A percentile compares a stretch with the other conserved stretches of the same genome.
These are phyloP conservation scores for Hydrozoanthus gracilis DNA, from an alignment of 92 coral and sea anemone species.

Conservation along the genomic window DNA sequence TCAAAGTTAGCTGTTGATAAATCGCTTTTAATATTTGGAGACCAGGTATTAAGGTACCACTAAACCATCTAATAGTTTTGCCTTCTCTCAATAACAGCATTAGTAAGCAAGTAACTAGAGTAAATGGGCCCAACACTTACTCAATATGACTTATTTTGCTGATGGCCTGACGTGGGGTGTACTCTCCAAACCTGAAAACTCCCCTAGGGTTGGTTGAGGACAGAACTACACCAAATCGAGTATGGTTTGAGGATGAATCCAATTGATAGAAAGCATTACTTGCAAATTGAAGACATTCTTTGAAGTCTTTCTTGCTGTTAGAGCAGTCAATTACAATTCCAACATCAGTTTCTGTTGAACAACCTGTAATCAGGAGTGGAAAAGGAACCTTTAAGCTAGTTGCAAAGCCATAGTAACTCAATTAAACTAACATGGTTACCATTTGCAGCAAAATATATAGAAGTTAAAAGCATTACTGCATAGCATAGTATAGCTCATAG, in stretches of 20 bases:
- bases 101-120: too few species aligned
- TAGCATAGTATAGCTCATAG: too few species aligned
- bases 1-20: too few species aligned
- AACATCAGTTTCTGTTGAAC: background rate
- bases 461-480: too few species aligned
- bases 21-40: too few species aligned
- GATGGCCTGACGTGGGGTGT: conserved; percentile 33
- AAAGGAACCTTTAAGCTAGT: too few species aligned
- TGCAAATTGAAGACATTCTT: background rate
- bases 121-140: background rate
- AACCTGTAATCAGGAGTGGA: background rate
- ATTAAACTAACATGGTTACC: too few species aligned
- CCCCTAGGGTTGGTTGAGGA: conserved; percentile 39
- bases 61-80: too few species aligned
- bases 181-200: conserved; percentile 42
- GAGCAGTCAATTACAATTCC: background rate
- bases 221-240: conserved; percentile 37
- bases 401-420: too few species aligned
- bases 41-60: too few species aligned
- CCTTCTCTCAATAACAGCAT: too few species aligned
- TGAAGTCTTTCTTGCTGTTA: background rate
- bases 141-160: conserved; percentile 10
- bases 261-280: background rate
- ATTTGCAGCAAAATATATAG: too few species aligned
- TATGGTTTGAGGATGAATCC: conserved; percentile 17